Base-by-base conservation (phyloP, 2,113 vertebrate species). In the Phocoena phocoena region DNA sequence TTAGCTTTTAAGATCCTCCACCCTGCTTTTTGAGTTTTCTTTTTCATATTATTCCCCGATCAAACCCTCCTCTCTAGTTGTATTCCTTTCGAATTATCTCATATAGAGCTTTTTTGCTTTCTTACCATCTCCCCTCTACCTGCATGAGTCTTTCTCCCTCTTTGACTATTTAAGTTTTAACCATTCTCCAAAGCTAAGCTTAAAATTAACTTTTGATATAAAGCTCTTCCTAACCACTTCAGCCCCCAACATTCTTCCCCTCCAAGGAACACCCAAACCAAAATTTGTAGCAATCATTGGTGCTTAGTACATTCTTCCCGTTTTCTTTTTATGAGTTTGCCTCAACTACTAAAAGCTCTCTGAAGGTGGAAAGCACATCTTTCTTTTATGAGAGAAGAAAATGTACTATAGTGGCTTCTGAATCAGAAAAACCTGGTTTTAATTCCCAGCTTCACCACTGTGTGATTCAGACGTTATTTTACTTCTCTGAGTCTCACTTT, bases 291-390 rank as follows among this genome's bases (percentile, higher is more conserved):
- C 76, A 77, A 65, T 93, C 36, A 55, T 55, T 93, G 50, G 18
- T 71, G 4, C 33, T 95, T 36, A 83, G 55, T 18, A 67, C 58
- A 88, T 73, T 79, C 65, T 10, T 86, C 71, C 67, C 84, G 38
- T 88, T 97, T 76, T 88, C 55, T 95, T 76, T 76, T 88, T 21
- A 90, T n/a, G n/a, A 93, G 28, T 77, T 36, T 95, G 28, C 31
- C 44, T 91, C 62, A 67, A 67, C 63, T 88, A 77, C 70, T 53
- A 53, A 65, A 82, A 83, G 63, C 62, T 94, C 33, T 91, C 20
- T 53, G 41, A 85, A 77, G 82, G 58, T 1, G 18, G 41, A 90
- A 91, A 80, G 44, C 44, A 81, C 31, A 28, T n/a, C 25, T 60
- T 67, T 88, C 53, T 53, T 86, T 65, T 38, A 67, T 38, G 38